Evolutionary conservation across 1,140 invertebrate species (phyloP), one percentile per base, ranked within the genome.

Genomic region (Drosophila sproati): DNA sequence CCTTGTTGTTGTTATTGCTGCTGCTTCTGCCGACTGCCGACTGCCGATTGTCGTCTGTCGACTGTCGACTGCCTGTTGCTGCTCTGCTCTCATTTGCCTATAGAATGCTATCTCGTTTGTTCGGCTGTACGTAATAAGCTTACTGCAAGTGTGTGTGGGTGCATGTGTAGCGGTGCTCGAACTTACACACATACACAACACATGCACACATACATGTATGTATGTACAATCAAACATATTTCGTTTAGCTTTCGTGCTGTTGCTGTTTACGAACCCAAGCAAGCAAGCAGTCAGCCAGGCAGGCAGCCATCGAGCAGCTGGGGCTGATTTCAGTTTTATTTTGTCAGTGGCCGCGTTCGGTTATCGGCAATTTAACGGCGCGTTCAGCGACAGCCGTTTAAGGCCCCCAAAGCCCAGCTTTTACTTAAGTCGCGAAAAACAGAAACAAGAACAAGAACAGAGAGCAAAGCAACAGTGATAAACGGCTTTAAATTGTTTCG

Each of bases 321-420:
- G 34, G 62, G 41, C 57, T 66, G 60, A 61, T 59, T 81, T 78
- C 72, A 86, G 76, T 86, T 78, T 55, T 67, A 86, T 74, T 87
- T 86, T 82, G 67, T 75, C 67, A 77, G 67, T 85, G 78, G 82
- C 54, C 82, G 82, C 82, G 83, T 72, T 66, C 82, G 82, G 78
- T 86, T 81, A 71, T 87, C 60, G 66, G 80, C 70, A 68, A 66
- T 60, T 67, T 56, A 57, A 59, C 66, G 54, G 71, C 68, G 64
- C 74, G 78, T 51, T 63, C 45, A 73, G 47, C 56, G 52, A 73
- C 12, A 66, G 78, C 62, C 66, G 77, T 64, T 77, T 29, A 63
- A 61, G 64, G n/a, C 56, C 69, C 45, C 52, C 55, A 52, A 73
- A 70, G 70, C 71, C 54, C 48, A 67, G 67, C 69, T 66, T 79